A percentile compares a stretch with the other conserved stretches of the same genome.
Conservation (phyloP, 2,113 vertebrate species). For the Ifrita kowaldi region DNA sequence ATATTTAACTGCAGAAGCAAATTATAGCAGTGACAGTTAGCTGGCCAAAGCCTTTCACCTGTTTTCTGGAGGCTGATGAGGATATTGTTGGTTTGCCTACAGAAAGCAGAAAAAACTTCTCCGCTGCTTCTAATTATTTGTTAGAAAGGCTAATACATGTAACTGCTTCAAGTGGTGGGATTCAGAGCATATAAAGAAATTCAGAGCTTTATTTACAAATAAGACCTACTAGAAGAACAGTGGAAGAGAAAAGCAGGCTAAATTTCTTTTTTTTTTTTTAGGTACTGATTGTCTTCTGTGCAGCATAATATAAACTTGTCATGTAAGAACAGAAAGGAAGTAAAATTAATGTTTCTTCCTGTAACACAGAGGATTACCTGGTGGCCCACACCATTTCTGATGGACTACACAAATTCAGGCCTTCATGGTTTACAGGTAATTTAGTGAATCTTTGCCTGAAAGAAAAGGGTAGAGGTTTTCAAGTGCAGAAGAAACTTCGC, state of each 20-base stretch:
- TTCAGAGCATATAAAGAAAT: neutral
- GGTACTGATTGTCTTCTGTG: neutral
- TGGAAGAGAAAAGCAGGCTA: neutral
- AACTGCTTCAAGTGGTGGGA: neutral
- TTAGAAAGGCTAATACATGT: neutral
- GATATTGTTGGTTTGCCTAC: neutral
- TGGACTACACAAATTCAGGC: neutral
- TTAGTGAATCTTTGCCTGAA: constrained; percentile 15
- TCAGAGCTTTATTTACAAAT: neutral
- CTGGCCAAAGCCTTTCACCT: neutral
- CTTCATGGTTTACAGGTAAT: constrained; percentile 7
- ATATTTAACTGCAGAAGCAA: neutral
- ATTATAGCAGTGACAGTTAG: neutral
- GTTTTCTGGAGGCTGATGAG: neutral
- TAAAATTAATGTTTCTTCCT: neutral
- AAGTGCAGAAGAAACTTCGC: neutral
- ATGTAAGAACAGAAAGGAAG: neutral
- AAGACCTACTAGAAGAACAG: neutral
- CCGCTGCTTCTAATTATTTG: neutral
- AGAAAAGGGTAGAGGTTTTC: constrained; percentile 50
- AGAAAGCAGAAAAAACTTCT: neutral
- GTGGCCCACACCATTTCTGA: neutral
- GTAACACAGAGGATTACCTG: neutral
- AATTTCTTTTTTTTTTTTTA: neutral
- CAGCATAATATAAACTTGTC: neutral